Evolutionary conservation across 2,113 vertebrate genomes (phyloP).

Genomic region (Gasterosteus aculeatus): DNA sequence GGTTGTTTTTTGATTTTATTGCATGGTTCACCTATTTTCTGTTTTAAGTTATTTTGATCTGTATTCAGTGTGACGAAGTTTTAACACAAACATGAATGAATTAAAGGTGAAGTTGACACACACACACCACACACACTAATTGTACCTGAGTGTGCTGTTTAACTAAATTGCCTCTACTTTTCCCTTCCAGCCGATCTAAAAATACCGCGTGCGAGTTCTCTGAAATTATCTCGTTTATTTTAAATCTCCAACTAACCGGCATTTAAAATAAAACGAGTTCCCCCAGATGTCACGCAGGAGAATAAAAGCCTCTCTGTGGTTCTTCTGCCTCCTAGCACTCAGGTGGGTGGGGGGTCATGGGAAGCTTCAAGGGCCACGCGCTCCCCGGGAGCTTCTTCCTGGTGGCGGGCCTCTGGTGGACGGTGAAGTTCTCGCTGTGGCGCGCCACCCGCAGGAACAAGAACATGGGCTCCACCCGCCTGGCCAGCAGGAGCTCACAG

Average conservation of each 20-base stretch:
- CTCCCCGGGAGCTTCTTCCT: conserved; percentile 92
- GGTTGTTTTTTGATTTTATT: neutral
- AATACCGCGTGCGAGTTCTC: neutral
- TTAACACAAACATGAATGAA: too few relatives aligned
- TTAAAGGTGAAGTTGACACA: too few relatives aligned
- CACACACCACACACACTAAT: conserved; percentile 38
- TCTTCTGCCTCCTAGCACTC: neutral
- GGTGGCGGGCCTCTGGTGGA: conserved; percentile 93
- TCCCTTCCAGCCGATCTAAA: neutral
- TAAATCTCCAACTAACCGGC: neutral
- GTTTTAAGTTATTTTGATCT: neutral
- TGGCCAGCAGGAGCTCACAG: conserved; percentile 85
- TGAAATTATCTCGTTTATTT: conserved; percentile 4
- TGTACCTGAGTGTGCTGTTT: conserved; percentile 52
- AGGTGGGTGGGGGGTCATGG: conserved; percentile 78
- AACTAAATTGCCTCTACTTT: conserved; percentile 42
- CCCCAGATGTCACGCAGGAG: neutral
- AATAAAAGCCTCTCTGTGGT: neutral
- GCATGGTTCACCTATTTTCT: neutral
- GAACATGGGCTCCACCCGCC: conserved; percentile 79
- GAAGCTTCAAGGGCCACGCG: conserved; percentile 93
- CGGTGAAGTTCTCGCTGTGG: conserved; percentile 86
- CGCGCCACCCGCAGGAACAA: conserved; percentile 88
- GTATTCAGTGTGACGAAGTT: neutral
- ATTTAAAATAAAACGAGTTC: neutral